These are phyloP conservation scores for Pharmacophagus antenor DNA, from an alignment of 2,888 invertebrate genomes.

Conservation along the genomic window DNA sequence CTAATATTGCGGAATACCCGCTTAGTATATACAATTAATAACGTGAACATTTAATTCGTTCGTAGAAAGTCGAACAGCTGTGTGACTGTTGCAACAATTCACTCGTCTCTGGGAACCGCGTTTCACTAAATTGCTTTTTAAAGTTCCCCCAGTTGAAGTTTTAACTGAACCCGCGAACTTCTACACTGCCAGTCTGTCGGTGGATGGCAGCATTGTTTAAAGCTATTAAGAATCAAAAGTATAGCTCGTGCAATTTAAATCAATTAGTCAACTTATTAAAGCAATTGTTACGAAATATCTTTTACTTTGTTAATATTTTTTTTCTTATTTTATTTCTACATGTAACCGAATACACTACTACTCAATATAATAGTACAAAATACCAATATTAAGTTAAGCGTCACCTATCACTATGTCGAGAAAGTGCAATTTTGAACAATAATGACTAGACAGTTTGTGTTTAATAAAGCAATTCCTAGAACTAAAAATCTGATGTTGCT, in stretches of 20 bases:
- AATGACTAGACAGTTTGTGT: too few relatives aligned
- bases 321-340: background rate
- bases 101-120: slow-evolving; percentile 18
- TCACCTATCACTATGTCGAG: too few relatives aligned
- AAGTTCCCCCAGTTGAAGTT: slow-evolving; percentile 26
- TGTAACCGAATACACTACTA: background rate
- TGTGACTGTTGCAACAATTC: slow-evolving; percentile 26
- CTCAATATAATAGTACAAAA: too few relatives aligned
- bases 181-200: slow-evolving; percentile 9
- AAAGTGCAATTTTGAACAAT: too few relatives aligned
- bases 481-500: too few relatives aligned
- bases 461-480: too few relatives aligned
- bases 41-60: background rate
- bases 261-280: too few relatives aligned
- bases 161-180: slow-evolving; percentile 25
- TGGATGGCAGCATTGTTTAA: slow-evolving; percentile 17
- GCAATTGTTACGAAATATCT: background rate
- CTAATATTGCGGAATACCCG: too few relatives aligned
- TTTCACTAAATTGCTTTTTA: slow-evolving; percentile 30
- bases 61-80: background rate
- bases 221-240: background rate
- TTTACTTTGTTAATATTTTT: background rate
- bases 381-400: background rate
- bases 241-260: background rate
- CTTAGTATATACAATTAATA: background rate